These are phyloP conservation scores for Cetonia aurata DNA, from an alignment of 2,888 invertebrate genomes.

Conservation along the genomic window DNA sequence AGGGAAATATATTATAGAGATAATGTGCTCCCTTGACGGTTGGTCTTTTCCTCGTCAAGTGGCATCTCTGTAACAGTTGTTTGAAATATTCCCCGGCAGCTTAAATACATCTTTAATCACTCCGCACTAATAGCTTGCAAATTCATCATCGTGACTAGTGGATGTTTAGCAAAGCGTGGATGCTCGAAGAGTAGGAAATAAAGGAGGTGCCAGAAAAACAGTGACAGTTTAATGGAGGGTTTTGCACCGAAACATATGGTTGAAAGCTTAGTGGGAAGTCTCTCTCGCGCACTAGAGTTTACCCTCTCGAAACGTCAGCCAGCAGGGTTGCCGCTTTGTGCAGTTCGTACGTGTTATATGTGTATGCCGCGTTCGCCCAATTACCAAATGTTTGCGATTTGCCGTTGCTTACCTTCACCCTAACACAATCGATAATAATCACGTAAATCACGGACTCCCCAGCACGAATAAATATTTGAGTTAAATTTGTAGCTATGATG, in stretches of 20 bases:
- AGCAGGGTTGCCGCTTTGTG: constrained; percentile 23
- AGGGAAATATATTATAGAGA: constrained; percentile 19
- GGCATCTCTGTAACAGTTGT: constrained; percentile 35
- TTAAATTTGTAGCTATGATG: constrained; percentile 42
- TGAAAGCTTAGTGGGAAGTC: constrained; percentile 43
- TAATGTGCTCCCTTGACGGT: constrained; percentile 33
- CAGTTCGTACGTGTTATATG: constrained; percentile 41
- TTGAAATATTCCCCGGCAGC: constrained; percentile 36
- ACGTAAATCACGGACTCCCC: constrained; percentile 44
- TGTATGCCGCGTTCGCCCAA: constrained; percentile 50
- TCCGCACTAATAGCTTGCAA: constrained; percentile 53
- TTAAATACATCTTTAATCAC: constrained; percentile 47
- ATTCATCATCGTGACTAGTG: constrained; percentile 55
- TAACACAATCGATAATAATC: constrained; percentile 47
- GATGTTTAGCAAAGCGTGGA: constrained; percentile 51
- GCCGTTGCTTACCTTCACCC: constrained; percentile 46
- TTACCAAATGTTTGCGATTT: constrained; percentile 54
- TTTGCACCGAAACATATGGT: constrained; percentile 54
- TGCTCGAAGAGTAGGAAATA: constrained; percentile 24
- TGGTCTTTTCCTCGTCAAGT: constrained; percentile 36
- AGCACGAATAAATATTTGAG: constrained; percentile 44
- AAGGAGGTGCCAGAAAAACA: constrained; percentile 52
- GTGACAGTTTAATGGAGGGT: constrained; percentile 56
- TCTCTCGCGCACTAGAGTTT: constrained; percentile 20
- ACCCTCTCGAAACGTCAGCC: constrained; percentile 19